Evolutionary conservation across 2,888 invertebrate genomes (phyloP), one percentile per base, ranked within the genome.

Genomic region (Phortica magna): DNA sequence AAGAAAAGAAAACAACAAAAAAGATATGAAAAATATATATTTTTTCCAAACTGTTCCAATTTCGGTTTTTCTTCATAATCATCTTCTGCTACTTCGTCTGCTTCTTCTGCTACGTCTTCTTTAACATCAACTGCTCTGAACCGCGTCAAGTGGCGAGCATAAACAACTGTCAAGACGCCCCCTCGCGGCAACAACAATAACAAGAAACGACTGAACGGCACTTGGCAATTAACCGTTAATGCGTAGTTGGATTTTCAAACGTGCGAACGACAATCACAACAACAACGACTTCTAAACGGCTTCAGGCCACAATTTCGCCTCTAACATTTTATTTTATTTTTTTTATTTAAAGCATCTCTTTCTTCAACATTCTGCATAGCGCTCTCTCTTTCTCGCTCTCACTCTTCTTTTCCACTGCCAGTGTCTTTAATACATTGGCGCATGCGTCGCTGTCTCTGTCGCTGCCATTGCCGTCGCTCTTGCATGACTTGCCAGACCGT

Each of bases 191-290:
- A 17, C 57, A 57, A 7, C 57, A 57, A 14, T 14, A 12, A 72
- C 48, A 61, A 61, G 19, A 42, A 19, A n/a, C n/a, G 42, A 48
- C 4, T 12, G 19, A 22, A 61, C 41, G 14, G n/a, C 65, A 74
- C 48, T 61, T 76, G 73, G 73, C 67, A 73, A 67, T 76, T 73
- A 67, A 59, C 72, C 12, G 65, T 72, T 64, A 65, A 67, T 57
- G 76, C 65, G 73, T 76, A 71, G 75, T 43, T 53, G 55, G 65
- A 19, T 43, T 14, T 59, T 43, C 12, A 14, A 64, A 64, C 43
- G 75, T 71, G 71, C 71, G 75, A 70, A 72, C 71, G 64, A 71
- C 68, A 55, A 42, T 71, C 31, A 71, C 75, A 71, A 14, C 75
- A 76, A 53, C 64, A 71, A 19, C 70, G 53, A 14, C 70, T 48